A percentile compares a stretch with the other conserved stretches of the same genome.
Conservation (phyloP, 2,797 vertebrate species). For the Chiloscyllium punctatum region DNA sequence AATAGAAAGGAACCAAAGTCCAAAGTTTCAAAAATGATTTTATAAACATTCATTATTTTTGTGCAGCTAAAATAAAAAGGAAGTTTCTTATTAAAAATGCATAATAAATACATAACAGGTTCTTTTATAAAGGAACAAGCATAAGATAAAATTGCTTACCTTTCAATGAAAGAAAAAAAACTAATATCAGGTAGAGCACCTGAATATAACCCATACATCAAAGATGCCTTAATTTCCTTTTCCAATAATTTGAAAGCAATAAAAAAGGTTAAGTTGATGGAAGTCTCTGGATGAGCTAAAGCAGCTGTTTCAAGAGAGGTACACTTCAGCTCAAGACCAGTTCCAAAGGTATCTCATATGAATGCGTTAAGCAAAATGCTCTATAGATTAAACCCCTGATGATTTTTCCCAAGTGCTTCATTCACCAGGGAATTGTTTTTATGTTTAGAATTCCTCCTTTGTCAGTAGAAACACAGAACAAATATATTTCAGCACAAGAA, state of each 20-base stretch:
- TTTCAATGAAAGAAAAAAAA: neutral
- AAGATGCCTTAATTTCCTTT: neutral
- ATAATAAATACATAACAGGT: neutral
- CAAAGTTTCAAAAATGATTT: too few species aligned
- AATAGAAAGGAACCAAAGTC: too few species aligned
- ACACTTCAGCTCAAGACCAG: neutral
- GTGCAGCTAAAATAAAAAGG: too few species aligned
- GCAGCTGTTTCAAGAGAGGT: neutral
- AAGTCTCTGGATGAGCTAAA: neutral
- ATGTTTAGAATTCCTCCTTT: neutral
- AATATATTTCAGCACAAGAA: neutral
- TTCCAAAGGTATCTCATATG: neutral
- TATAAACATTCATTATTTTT: too few species aligned
- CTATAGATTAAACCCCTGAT: neutral
- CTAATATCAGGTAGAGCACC: neutral
- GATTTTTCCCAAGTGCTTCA: neutral
- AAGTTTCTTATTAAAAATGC: too few species aligned
- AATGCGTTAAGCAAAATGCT: neutral
- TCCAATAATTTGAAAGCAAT: neutral
- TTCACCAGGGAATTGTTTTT: neutral
- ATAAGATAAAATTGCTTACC: neutral
- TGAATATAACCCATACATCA: neutral
- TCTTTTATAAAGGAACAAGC: neutral
- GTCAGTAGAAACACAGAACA: neutral
- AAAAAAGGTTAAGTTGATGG: neutral